A percentile compares a stretch with the other conserved stretches of the same genome.
Conservation (phyloP, 2,888 invertebrate species). For the Hedya salicella region DNA sequence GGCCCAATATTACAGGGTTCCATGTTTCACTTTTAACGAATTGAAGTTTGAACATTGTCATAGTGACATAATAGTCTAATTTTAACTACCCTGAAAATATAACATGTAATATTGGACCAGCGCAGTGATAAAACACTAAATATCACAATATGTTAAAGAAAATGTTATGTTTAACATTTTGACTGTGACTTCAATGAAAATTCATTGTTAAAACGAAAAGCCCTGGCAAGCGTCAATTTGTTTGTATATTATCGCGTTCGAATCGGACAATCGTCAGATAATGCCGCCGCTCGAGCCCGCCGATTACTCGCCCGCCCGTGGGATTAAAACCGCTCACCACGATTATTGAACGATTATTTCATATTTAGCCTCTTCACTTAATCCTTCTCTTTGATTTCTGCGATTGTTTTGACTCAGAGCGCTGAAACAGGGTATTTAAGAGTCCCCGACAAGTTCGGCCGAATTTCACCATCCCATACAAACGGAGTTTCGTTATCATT, state of each 20-base stretch:
- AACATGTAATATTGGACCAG: no score
- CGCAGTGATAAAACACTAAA: no score
- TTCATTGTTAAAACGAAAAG: not conserved
- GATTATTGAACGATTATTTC: slow-evolving; percentile 57
- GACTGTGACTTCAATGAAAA: not conserved
- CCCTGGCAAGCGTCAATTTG: not conserved
- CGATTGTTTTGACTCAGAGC: slow-evolving; percentile 54
- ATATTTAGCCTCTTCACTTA: slow-evolving; percentile 49
- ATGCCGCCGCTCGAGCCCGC: slow-evolving; percentile 49
- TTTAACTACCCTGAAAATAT: no score
- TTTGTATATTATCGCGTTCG: slow-evolving; percentile 22
- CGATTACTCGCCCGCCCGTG: slow-evolving; percentile 52
- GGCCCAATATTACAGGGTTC: no score
- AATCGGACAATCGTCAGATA: slow-evolving; percentile 28
- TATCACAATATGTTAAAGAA: no score
- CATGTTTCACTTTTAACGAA: no score
- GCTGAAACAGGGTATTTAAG: slow-evolving; percentile 5
- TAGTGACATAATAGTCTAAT: no score
- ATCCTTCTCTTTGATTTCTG: slow-evolving; percentile 54
- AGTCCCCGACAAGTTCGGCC: no score
- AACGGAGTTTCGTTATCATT: no score
- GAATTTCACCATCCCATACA: no score
- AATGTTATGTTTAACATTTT: no score
- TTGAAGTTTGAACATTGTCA: no score
- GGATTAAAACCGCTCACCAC: slow-evolving; percentile 54